Evolutionary conservation across 2,888 invertebrate genomes (phyloP).

Genomic region (Agrilus mali): DNA sequence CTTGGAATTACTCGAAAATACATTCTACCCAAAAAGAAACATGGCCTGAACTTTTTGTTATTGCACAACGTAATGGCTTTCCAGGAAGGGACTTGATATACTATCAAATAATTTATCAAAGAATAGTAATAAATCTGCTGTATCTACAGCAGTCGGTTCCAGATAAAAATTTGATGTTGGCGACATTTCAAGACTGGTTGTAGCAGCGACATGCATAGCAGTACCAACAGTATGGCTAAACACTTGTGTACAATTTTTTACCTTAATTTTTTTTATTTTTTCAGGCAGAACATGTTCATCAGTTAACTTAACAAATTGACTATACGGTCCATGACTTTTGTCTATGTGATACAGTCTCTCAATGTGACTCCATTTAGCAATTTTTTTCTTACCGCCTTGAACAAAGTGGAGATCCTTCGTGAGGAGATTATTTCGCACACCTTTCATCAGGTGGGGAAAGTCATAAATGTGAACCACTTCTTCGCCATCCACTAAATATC

Average conservation of each 20-base stretch:
- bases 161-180: background rate
- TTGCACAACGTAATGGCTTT: background rate
- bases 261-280: too few relatives aligned
- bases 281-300: too few relatives aligned
- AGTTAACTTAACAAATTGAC: too few relatives aligned
- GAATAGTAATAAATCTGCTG: background rate
- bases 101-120: conserved; percentile 2
- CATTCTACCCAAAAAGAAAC: conserved; percentile 7
- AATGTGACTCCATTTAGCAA: too few relatives aligned
- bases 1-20: background rate
- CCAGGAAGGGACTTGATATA: background rate
- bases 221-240: background rate
- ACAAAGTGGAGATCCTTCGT: conserved; percentile 6
- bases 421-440: conserved; percentile 10
- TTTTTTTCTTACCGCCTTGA: conserved; percentile 1
- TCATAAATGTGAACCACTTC: background rate
- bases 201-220: conserved; percentile 1
- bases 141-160: background rate
- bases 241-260: too few relatives aligned
- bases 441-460: conserved; percentile 9
- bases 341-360: too few relatives aligned
- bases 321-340: too few relatives aligned
- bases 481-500: background rate
- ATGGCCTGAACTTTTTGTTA: conserved; percentile 6
- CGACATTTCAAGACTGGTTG: background rate